Base-by-base conservation (phyloP, 64 coral and sea anemone species). In the Actinia equina region DNA sequence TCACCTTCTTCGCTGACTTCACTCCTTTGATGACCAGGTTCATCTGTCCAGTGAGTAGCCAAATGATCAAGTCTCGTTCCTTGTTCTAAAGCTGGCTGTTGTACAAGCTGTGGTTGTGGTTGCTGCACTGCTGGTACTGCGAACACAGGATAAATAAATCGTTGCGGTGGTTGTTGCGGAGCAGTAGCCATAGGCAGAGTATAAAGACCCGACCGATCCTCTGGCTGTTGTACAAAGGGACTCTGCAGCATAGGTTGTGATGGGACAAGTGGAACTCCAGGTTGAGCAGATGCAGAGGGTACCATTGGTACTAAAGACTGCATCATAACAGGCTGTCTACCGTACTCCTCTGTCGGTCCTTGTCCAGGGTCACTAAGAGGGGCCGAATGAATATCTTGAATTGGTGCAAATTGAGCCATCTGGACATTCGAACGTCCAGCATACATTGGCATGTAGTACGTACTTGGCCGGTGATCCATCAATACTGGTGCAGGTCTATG, bases 11-110 rank as follows among this genome's bases (percentile, higher is more conserved):
- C 25, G 3, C 12, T 44, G 4, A 90, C 94, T 71, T 93, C 91
- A 91, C 91, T 97, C 52, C 94, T 71, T 54, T 82, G 42, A 53
- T 87, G 85, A 9, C 80, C 91, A 19, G 93, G 88, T 37, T 89
- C 91, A 89, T 93, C 85, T 12, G 82, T 54, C 94, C 91, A 97
- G 25, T 49, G 30, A 61, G 55, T 69, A 2, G 83, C 76, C 59
- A 89, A 79, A 13, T 9, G 52, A 12, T 82, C 19, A 57, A 44
- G 55, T 42, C 53, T 60, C 3, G 18, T 18, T 18, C 9, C 53
- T 41, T 55, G 59, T 19, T 85, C 51, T 43, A 43, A 23, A 5
- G 27, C 51, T 49, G 59, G 83, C 83, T 85, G 83, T 60, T 82
- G 80, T 51, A 51, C 80, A 11, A 60, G 8, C 20, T 43, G 30